Conservation (phyloP, 2,113 vertebrate genomes). For the Bos javanicus region DNA sequence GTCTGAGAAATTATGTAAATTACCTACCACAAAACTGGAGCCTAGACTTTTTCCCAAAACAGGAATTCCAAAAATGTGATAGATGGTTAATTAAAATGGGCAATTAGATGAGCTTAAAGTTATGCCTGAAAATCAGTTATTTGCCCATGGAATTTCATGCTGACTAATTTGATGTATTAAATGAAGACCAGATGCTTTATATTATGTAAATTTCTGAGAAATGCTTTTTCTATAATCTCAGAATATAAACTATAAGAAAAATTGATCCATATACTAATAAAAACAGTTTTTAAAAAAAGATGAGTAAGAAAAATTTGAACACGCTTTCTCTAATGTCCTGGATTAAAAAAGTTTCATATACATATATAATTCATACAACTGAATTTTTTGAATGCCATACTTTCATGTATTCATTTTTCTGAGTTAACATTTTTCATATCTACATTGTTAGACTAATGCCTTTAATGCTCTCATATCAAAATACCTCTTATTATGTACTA, state of each 20-base stretch:
- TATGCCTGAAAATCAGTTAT: neutral
- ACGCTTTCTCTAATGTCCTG: neutral
- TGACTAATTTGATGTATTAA: neutral
- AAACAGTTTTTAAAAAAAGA: neutral
- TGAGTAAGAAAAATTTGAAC: neutral
- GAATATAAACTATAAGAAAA: neutral
- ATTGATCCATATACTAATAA: neutral
- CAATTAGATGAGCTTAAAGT: neutral
- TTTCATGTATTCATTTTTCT: neutral
- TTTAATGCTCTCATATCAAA: neutral
- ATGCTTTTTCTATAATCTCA: neutral
- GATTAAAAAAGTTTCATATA: neutral
- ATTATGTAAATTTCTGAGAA: neutral
- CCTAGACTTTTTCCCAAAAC: neutral
- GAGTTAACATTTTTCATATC: neutral
- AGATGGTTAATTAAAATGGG: neutral
- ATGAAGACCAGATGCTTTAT: neutral
- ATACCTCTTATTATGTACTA: neutral
- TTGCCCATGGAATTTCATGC: neutral
- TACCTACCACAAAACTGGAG: neutral
- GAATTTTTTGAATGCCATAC: neutral
- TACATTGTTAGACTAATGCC: neutral
- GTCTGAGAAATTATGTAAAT: conserved; percentile 31
- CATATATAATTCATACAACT: neutral
- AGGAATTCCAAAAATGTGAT: neutral